Evolutionary conservation across 2,797 vertebrate genomes (phyloP).

Genomic region (Phoxinus dragarum): DNA sequence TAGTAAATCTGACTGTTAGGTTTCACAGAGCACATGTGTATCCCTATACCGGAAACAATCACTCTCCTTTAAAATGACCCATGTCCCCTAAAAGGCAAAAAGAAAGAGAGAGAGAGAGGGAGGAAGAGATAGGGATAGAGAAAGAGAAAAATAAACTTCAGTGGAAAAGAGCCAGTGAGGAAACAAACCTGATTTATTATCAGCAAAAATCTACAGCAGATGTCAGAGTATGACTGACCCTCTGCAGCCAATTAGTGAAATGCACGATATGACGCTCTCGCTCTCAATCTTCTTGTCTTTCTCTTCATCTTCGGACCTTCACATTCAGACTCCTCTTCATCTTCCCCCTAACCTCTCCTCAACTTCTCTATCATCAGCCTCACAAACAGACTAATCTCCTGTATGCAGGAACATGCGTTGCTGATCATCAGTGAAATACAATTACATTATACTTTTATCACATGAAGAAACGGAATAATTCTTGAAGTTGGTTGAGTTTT

Average conservation of each 20-base stretch:
- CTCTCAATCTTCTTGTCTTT: neutral
- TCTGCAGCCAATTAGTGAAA: constrained; percentile 87
- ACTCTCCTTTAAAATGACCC: neutral
- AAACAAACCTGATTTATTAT: constrained; percentile 89
- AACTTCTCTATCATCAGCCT: neutral
- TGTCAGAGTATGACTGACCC: constrained; percentile 78
- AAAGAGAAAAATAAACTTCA: constrained; percentile 70
- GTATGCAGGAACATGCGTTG: neutral
- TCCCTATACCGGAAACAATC: neutral
- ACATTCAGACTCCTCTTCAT: neutral
- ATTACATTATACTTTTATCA: neutral
- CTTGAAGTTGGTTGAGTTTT: neutral
- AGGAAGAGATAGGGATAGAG: constrained; percentile 47
- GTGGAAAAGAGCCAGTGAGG: constrained; percentile 79
- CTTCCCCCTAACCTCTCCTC: neutral
- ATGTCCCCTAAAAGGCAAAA: neutral
- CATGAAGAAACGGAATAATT: neutral
- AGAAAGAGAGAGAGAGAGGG: constrained; percentile 48
- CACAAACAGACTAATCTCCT: neutral
- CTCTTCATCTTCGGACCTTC: neutral
- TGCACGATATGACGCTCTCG: constrained; percentile 71
- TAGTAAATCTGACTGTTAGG: neutral
- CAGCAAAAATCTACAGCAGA: constrained; percentile 87
- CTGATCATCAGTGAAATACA: neutral
- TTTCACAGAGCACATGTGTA: neutral